Base-by-base conservation (phyloP, 2,797 vertebrate genomes). In the Yasuhikotakia modesta region DNA sequence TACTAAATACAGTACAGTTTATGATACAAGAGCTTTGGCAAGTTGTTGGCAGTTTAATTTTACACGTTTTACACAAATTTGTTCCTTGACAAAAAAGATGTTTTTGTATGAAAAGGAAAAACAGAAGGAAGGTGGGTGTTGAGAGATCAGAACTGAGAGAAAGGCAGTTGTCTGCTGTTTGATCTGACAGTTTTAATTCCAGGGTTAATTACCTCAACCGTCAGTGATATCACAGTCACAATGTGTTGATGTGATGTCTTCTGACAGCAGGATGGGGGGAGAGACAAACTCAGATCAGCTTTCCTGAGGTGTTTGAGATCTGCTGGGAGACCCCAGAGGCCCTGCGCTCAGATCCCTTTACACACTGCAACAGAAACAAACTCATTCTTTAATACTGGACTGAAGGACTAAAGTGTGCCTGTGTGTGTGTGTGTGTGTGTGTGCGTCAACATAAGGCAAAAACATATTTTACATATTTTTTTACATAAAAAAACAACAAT, bases 121-220 rank as follows among this genome's bases (percentile, higher is more conserved):
- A 66, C 71, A 74, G 39, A 66, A 66, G 16, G 60, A 63, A 63
- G 30, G 60, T 35, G 30, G 60, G 60, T 35, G 60, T 43, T 14
- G 2, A 22, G 19, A n/a, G 21, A 11, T 12, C 1, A 30, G 30
- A 16, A 10, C 19, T 30, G 53, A 19, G 21, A 46, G 57, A 43
- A 13, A 72, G 52, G 57, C 30, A 65, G 66, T 75, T 80, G 79
- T 76, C 69, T 71, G n/a, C 35, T 58, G 63, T 61, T 77, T 77
- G 43, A 71, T 81, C 70, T 77, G 79, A 81, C 79, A 77, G 79
- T 76, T 81, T 73, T 81, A 81, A 81, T 81, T 73, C 65, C 73
- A 70, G 65, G 69, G 79, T 83, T 80, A 83, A 80, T 83, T 83
- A 80, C 78, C 66, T 76, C 55, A 71, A 57, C 22, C 65, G 46